These are phyloP conservation scores for Bombycilla garrulus DNA, from an alignment of 2,113 vertebrate species.

Conservation along the genomic window DNA sequence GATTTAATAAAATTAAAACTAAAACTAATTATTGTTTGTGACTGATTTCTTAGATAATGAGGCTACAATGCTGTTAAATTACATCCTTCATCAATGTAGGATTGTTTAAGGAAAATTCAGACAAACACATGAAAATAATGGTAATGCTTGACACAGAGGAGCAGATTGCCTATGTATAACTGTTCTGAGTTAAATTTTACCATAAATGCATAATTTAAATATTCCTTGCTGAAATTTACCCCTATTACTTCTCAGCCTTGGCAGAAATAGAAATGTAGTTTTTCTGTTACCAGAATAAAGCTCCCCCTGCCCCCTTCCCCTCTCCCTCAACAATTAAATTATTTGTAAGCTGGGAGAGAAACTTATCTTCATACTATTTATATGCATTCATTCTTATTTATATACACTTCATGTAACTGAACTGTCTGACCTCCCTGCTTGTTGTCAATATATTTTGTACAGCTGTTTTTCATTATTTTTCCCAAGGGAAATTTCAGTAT, in stretches of 20 bases:
- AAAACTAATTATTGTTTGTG: neutral
- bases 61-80: neutral
- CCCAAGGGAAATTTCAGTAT: neutral
- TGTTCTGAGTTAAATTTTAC: neutral
- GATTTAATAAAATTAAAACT: neutral
- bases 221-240: neutral
- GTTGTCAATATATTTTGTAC: neutral
- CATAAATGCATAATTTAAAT: neutral
- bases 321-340: neutral
- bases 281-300: neutral
- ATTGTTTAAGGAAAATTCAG: neutral
- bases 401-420: neutral
- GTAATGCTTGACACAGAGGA: neutral
- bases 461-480: neutral
- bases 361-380: neutral
- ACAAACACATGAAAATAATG: neutral
- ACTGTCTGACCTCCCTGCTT: neutral
- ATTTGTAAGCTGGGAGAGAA: neutral
- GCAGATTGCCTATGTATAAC: neutral
- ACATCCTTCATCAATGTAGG: neutral
- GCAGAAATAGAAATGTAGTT: neutral
- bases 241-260: neutral
- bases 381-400: neutral
- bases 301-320: fast-evolving
- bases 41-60: neutral